Conservation (phyloP, 1,140 invertebrate species). For the Scaptodrosophila lebanonensis region DNA sequence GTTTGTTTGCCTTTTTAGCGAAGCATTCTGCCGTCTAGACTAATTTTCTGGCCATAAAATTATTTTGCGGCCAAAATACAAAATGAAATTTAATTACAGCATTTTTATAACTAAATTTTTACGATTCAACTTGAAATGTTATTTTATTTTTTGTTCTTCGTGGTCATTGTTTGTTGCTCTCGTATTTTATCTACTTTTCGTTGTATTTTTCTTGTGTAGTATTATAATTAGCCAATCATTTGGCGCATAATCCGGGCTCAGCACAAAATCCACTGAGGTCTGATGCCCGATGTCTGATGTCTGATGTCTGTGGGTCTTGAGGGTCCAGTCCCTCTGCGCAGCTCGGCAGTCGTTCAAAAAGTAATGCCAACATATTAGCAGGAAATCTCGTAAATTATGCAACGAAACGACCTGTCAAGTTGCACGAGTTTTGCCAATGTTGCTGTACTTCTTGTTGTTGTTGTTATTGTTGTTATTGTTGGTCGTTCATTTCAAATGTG, state of each 20-base stretch:
- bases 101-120: too few relatives aligned
- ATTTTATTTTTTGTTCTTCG: constrained; percentile 16
- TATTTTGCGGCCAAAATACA: too few relatives aligned
- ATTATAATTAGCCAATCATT: constrained; percentile 57
- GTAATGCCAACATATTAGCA: constrained; percentile 68
- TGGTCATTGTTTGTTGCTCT: not conserved
- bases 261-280: constrained; percentile 38
- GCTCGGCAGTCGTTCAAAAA: constrained; percentile 43
- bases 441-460: too few relatives aligned
- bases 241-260: not conserved
- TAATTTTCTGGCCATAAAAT: constrained; percentile 68
- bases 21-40: constrained; percentile 39
- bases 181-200: constrained; percentile 17
- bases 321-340: constrained; percentile 4
- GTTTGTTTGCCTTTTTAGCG: too few relatives aligned
- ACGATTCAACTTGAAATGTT: constrained; percentile 45
- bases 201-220: constrained; percentile 30
- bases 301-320: constrained; percentile 32
- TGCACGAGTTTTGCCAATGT: constrained; percentile 12
- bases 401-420: constrained; percentile 60
- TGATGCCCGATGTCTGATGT: too few relatives aligned
- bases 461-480: too few relatives aligned
- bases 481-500: constrained; percentile 51
- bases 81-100: too few relatives aligned
- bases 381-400: constrained; percentile 68